A percentile compares a stretch with the other conserved stretches of the same genome.
phyloP scores from a whole-genome alignment of 2,113 vertebrate genomes.

The Atrichornis clamosus region DNA sequence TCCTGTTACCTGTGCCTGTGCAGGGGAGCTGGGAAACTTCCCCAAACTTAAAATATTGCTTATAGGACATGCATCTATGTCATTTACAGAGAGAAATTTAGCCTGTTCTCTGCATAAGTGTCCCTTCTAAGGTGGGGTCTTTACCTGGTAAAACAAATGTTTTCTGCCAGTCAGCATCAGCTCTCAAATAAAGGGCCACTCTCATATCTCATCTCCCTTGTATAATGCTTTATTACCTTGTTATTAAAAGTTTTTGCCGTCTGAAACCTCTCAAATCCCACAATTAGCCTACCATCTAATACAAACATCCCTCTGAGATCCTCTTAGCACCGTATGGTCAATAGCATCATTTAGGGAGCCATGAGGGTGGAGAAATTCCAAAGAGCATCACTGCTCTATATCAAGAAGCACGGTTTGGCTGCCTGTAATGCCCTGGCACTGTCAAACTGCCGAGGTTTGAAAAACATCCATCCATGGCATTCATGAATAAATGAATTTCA shows the following conservation, averaged over 20 bases:
- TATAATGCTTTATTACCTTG: not conserved
- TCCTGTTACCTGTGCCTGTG: not conserved
- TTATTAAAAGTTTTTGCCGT: not conserved
- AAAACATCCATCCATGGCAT: not conserved
- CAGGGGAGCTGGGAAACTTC: not conserved
- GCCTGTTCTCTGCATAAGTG: not conserved
- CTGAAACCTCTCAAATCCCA: not conserved
- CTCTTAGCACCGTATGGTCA: not conserved
- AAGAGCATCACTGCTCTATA: not conserved
- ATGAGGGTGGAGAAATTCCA: not conserved
- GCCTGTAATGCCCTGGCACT: slow-evolving; percentile 14
- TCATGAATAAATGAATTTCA: not conserved
- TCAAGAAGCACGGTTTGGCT: not conserved
- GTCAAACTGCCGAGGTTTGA: not conserved
- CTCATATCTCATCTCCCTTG: not conserved
- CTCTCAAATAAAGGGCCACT: not conserved
- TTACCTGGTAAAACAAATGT: not conserved
- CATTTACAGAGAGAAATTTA: not conserved
- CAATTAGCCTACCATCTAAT: not conserved
- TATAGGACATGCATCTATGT: rapidly evolving
- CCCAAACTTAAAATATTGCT: not conserved
- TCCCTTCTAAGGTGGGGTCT: not conserved
- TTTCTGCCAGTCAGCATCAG: not conserved
- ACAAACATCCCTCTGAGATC: not conserved
- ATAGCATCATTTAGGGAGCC: not conserved